phyloP scores from a whole-genome alignment of 1,140 invertebrate species.

The Gryon sp. region DNA sequence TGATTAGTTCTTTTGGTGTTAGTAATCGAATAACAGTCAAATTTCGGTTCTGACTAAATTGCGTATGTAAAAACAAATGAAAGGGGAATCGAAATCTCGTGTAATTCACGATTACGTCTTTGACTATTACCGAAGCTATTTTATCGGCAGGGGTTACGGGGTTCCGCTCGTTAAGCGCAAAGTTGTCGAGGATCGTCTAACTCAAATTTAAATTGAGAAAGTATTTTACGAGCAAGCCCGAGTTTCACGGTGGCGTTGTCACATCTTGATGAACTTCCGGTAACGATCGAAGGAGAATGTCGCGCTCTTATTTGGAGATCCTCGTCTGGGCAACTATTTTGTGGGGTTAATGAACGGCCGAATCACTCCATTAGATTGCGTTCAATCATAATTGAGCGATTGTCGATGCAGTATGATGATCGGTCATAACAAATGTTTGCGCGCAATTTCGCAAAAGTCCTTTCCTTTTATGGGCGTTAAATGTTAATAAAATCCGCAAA shows the following conservation, averaged over 20 bases:
- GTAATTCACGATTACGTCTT: conserved; percentile 72
- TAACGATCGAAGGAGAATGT: conserved; percentile 77
- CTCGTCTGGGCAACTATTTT: conserved; percentile 53
- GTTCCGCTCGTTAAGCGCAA: conserved; percentile 78
- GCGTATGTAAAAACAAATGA: conserved; percentile 42
- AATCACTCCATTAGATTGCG: conserved; percentile 55
- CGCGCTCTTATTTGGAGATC: conserved; percentile 52
- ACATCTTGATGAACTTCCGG: conserved; percentile 80
- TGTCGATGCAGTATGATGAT: conserved; percentile 50
- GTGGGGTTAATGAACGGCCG: conserved; percentile 64
- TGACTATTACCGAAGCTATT: conserved; percentile 73
- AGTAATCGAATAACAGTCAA: too few relatives aligned
- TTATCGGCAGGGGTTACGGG: conserved; percentile 75
- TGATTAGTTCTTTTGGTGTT: too few relatives aligned
- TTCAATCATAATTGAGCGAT: conserved; percentile 61
- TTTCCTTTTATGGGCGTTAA: conserved; percentile 35
- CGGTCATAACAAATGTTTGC: conserved; percentile 62
- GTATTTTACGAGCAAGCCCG: conserved; percentile 78
- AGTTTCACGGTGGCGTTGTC: conserved; percentile 79
- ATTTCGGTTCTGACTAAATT: conserved; percentile 1
- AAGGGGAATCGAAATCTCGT: conserved; percentile 65
- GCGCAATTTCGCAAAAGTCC: conserved; percentile 33
- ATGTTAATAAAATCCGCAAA: conserved; percentile 48
- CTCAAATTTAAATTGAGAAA: conserved; percentile 80
- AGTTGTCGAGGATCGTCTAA: conserved; percentile 71